Conservation (phyloP, 2,113 vertebrate genomes). For the Pseudois nayaur region DNA sequence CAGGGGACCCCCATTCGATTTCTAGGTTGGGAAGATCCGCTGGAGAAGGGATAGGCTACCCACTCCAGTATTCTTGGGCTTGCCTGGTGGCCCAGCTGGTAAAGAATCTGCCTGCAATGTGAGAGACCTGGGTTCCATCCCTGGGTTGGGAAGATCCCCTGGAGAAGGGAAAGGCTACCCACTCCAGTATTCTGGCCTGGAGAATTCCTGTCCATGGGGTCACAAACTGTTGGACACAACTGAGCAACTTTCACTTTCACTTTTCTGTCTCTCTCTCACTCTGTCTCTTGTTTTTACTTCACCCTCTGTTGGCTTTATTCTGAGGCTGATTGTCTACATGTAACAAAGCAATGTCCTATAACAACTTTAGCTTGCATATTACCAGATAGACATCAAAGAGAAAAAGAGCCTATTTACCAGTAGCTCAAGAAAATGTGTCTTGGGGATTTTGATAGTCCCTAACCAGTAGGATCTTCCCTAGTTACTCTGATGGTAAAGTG, state of each 20-base stretch:
- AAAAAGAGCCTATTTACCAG: background rate
- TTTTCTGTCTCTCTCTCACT: background rate
- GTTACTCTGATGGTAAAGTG: too few species aligned
- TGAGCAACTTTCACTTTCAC: background rate
- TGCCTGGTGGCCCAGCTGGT: background rate
- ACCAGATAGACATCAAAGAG: background rate
- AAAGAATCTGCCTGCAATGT: background rate
- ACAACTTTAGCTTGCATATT: background rate
- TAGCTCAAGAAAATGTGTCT: background rate
- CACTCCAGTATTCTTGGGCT: background rate
- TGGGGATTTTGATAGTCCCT: background rate
- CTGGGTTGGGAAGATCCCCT: background rate
- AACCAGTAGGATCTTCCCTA: too few species aligned
- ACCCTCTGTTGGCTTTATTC: background rate
- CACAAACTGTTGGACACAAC: background rate
- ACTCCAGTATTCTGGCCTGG: background rate
- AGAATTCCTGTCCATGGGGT: background rate
- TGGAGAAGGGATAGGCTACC: background rate
- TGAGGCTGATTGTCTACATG: background rate
- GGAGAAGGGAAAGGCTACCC: background rate
- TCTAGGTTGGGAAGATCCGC: background rate
- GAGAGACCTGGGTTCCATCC: background rate
- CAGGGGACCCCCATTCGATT: fast-evolving
- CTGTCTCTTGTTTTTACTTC: background rate
- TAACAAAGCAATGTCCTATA: background rate